These are phyloP conservation scores for Dorcus hopei DNA, from an alignment of 2,888 invertebrate genomes.

Conservation along the genomic window DNA sequence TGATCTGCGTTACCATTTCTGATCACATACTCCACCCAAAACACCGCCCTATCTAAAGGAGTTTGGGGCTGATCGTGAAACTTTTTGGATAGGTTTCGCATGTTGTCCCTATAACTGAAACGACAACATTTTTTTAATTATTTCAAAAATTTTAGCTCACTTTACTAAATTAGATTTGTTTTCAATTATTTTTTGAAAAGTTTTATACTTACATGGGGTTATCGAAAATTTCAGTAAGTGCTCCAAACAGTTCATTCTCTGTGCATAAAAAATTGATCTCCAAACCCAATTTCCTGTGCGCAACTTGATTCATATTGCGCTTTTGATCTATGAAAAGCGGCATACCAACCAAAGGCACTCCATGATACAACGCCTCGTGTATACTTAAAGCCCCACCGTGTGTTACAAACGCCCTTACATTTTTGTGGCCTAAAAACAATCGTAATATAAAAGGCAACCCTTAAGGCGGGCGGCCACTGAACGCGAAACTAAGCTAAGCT, in stretches of 20 bases:
- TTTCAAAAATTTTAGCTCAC: background rate
- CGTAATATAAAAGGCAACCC: background rate
- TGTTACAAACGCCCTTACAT: slow-evolving; percentile 29
- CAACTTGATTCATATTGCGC: slow-evolving; percentile 34
- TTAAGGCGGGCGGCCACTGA: no score
- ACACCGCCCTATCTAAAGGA: slow-evolving; percentile 24
- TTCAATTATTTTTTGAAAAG: background rate
- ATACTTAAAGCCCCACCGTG: slow-evolving; percentile 35
- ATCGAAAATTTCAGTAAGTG: slow-evolving; percentile 28
- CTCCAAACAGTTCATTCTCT: slow-evolving; percentile 20
- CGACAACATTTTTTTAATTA: background rate
- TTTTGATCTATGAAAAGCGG: slow-evolving; percentile 40
- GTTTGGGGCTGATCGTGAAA: slow-evolving; percentile 25
- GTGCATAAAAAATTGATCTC: slow-evolving; percentile 26
- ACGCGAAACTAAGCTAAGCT: no score
- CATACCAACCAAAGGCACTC: slow-evolving; percentile 32
- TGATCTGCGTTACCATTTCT: slow-evolving; percentile 23
- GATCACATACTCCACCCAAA: slow-evolving; percentile 28
- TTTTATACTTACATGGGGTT: slow-evolving; percentile 28
- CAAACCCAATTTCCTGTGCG: slow-evolving; percentile 29
- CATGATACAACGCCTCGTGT: slow-evolving; percentile 32
- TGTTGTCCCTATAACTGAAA: slow-evolving; percentile 27
- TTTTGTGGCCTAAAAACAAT: slow-evolving; percentile 24
- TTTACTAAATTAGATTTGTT: background rate
- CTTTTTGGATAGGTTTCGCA: slow-evolving; percentile 20